Base-by-base conservation (phyloP, 2,113 vertebrate genomes). In the Lagenorhynchus albirostris region DNA sequence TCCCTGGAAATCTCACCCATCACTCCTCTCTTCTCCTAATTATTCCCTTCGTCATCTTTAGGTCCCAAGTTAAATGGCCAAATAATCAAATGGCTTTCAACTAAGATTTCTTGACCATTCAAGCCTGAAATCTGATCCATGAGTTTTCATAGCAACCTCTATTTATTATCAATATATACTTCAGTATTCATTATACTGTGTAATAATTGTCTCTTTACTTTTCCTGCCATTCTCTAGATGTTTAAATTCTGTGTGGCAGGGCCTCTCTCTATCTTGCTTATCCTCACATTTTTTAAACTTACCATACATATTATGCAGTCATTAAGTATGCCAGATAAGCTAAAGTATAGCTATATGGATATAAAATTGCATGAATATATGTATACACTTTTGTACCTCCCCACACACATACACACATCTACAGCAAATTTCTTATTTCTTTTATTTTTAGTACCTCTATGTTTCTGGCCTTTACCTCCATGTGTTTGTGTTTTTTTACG, bases 21-120 rank as follows among this genome's bases (percentile, higher is more conserved):
- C 11, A 44, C 6, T 14, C 3, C 4, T 65, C 1, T 44, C 26
- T 41, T 44, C 3, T 17, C 20, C 12, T 13, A 33, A 0, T 68
- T 68, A 73, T 5, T 53, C 8, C 12, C 4, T 8, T 50, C n/a
- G 14, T 91, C 18, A 15, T 53, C 9, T 47, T 91, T 89, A 71
- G 23, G 41, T 47, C 33, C 80, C 41, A 83, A 50, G 10, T 77
- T 67, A 93, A 79, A 9, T 41, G 17, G 10, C 1, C 8, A 88
- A 65, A 41, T 60, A 47, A 11, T 63, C 11, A 38, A 92, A 53
- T 15, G 17, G 13, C 44, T 60, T 91, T 88, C 36, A 70, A 17
- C 38, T 76, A 67, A 79, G 6, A n/a, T 81, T 71, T 50, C 33
- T n/a, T 91, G 29, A 31, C 20, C 62, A 62, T 13, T 65, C 33